Percentiles rank a stretch among this genome's conserved stretches.
phyloP scores from a whole-genome alignment of 2,113 vertebrate genomes.

The Sinocyclocheilus rhinocerous region DNA sequence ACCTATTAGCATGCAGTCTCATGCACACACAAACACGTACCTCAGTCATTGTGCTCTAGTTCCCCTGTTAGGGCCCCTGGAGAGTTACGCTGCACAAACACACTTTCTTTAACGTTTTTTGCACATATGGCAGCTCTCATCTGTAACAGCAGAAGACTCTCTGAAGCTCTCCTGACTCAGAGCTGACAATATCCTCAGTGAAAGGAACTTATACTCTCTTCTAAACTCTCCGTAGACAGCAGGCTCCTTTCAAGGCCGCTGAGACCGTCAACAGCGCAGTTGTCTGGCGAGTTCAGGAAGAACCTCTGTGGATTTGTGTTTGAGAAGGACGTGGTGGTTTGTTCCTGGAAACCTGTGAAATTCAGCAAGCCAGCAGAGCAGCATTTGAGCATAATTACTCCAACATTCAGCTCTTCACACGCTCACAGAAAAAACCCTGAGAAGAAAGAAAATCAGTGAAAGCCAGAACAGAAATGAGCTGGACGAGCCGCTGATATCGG shows the following conservation, averaged over 20 bases:
- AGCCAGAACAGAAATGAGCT: background rate
- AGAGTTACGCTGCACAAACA: background rate
- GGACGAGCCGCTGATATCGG: background rate
- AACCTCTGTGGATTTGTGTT: constrained; percentile 18
- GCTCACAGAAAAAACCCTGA: background rate
- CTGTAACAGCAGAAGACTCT: background rate
- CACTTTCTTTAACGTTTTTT: background rate
- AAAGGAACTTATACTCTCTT: background rate
- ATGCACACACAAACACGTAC: constrained; percentile 35
- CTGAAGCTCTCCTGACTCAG: background rate
- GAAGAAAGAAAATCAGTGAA: background rate
- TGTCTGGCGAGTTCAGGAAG: background rate
- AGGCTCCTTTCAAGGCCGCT: background rate
- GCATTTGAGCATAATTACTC: background rate
- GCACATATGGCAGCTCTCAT: background rate
- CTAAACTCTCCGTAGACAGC: background rate
- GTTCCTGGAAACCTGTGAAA: constrained; percentile 16
- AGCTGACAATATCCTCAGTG: background rate
- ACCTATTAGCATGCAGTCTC: constrained; percentile 37
- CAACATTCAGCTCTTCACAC: background rate
- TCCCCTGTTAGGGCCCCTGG: constrained; percentile 33
- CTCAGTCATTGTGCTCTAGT: constrained; percentile 46
- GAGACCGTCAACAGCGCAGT: background rate
- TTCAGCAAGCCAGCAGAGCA: background rate
- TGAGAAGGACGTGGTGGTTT: background rate